These are phyloP conservation scores for Andrena cerasifolii DNA, from an alignment of 1,140 invertebrate genomes.

Conservation along the genomic window DNA sequence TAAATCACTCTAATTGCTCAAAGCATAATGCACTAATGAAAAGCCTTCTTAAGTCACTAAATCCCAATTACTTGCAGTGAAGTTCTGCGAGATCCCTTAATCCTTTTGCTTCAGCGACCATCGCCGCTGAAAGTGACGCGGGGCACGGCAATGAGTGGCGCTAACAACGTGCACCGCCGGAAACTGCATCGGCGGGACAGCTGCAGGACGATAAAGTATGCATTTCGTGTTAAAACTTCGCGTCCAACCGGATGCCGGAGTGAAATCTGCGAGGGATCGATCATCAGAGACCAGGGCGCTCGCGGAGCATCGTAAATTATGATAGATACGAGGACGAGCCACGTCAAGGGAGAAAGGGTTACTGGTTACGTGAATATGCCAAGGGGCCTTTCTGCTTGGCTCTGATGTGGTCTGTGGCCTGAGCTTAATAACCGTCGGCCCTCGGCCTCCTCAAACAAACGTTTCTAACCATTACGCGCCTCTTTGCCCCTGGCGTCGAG, in stretches of 20 bases:
- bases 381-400: conserved; percentile 72
- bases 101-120: neutral
- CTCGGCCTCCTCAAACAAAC: conserved; percentile 81
- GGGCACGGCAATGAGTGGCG: neutral
- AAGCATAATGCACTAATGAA: neutral
- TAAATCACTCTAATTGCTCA: neutral
- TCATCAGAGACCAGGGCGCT: conserved; percentile 17
- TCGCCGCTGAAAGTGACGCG: neutral
- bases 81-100: neutral
- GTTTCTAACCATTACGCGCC: conserved; percentile 73
- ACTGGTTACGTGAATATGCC: conserved; percentile 72
- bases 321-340: conserved; percentile 57
- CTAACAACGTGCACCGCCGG: neutral
- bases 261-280: conserved; percentile 45
- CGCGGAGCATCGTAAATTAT: conserved; percentile 58
- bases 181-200: conserved; percentile 25
- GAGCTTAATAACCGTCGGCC: conserved; percentile 80
- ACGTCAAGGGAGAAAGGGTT: conserved; percentile 51
- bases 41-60: neutral
- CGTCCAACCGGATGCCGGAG: conserved; percentile 13
- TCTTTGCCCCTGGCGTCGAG: conserved; percentile 63
- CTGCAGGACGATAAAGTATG: conserved; percentile 25
- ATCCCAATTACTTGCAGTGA: neutral
- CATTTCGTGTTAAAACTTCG: conserved; percentile 46
- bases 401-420: conserved; percentile 81